Base-by-base conservation (phyloP, 2,888 invertebrate species). In the Augochlorella aurata region DNA sequence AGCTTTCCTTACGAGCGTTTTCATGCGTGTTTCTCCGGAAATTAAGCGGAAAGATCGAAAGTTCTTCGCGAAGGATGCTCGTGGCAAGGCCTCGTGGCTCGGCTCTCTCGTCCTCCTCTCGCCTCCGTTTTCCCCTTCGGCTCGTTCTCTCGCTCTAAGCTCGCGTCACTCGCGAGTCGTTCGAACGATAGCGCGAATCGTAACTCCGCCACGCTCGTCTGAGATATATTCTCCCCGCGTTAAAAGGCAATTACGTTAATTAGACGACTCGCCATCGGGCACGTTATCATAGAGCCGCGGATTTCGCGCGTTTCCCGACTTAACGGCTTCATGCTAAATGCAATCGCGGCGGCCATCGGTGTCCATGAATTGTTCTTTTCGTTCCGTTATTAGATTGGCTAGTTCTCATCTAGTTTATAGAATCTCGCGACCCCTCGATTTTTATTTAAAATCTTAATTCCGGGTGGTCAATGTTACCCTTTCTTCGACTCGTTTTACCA, bases 31-130 rank as follows among this genome's bases (percentile, higher is more conserved):
- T 63, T 21, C 69, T 45, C 58, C 49, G 69, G 69, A 69, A 76
- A 69, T 76, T 69, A 76, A 69, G 61, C 75, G 24, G 69, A 69
- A 70, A 70, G 75, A 69, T 69, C 50, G 63, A 21, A 50, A 73
- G 50, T 65, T 38, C 63, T 50, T 18, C 38, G 21, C 49, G 16
- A 24, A 38, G n/a, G 38, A 18, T 50, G 63, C 7, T 49, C 61
- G 38, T 4, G 38, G 38, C 38, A 0, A 1, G 29, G 3, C 38
- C 38, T 38, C 38, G 38, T 7, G 5, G 38, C 38, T 38, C 38
- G 5, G 38, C 3, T 38, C 38, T 7, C 38, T 38, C 38, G 5
- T n/a, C 50, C 24, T 12, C 12, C 38, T 38, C 50, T 52, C 38
- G 18, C 38, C 18, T 9, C 12, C 49, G 21, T 54, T 47, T 5